Conservation (phyloP, 1,140 invertebrate species). For the Meteorus sp. region DNA sequence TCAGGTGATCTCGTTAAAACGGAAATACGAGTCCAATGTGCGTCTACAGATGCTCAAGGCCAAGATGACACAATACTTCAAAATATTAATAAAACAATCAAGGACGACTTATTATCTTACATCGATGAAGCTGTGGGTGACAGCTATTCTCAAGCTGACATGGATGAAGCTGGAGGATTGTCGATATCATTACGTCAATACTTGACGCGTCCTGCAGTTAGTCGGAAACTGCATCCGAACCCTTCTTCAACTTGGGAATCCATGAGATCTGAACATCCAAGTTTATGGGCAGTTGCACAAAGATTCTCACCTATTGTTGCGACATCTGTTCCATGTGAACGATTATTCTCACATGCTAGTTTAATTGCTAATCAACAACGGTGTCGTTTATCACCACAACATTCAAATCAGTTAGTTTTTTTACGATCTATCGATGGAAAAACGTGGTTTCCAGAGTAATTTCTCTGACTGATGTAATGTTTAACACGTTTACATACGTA, state of each 20-base stretch:
- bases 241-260: conserved; percentile 1
- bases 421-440: too few relatives aligned
- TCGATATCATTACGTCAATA: conserved; percentile 11
- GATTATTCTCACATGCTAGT: conserved; percentile 5
- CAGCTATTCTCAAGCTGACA: not conserved
- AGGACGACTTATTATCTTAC: not conserved
- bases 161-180: conserved; percentile 15
- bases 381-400: not conserved
- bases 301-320: not conserved
- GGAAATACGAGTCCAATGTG: not conserved
- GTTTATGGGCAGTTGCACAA: not conserved
- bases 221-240: conserved; percentile 6
- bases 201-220: not conserved
- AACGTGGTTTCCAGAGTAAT: too few relatives aligned
- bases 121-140: not conserved
- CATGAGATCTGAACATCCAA: not conserved
- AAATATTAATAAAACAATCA: not conserved
- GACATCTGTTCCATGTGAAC: conserved; percentile 10
- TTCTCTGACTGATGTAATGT: too few relatives aligned
- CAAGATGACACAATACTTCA: not conserved
- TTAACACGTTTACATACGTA: too few relatives aligned
- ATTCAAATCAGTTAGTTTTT: too few relatives aligned
- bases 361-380: conserved; percentile 1
- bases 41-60: not conserved
- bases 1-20: not conserved